Evolutionary conservation across 2,797 vertebrate genomes (phyloP).

Genomic region (Morus bassanus): DNA sequence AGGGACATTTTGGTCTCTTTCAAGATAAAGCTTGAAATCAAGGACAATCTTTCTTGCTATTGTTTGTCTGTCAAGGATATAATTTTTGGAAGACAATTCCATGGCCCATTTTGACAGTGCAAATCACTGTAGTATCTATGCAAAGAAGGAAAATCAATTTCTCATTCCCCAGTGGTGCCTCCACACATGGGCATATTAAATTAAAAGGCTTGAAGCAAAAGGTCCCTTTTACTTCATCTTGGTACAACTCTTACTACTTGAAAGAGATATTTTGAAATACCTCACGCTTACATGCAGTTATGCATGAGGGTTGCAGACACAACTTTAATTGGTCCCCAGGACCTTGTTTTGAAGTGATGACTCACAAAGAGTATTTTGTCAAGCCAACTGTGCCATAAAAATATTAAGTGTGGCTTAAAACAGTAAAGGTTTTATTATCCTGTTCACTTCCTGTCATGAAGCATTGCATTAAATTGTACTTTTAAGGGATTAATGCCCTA

Average conservation of each 20-base stretch:
- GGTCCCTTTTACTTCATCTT: background rate
- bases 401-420: conserved; percentile 75
- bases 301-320: conserved; percentile 44
- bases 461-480: conserved; percentile 74
- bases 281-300: conserved; percentile 5
- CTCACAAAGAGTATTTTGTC: conserved; percentile 76
- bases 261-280: conserved; percentile 48
- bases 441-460: conserved; percentile 76
- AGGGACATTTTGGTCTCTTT: background rate
- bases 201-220: conserved; percentile 11
- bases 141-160: conserved; percentile 46
- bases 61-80: background rate
- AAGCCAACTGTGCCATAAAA: conserved; percentile 73
- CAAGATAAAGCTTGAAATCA: background rate
- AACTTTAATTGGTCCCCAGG: conserved; percentile 69
- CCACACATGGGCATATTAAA: background rate
- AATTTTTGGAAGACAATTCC: conserved; percentile 2
- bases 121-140: background rate
- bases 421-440: conserved; percentile 76
- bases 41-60: background rate
- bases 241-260: conserved; percentile 16
- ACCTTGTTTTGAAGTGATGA: conserved; percentile 75
- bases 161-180: background rate
- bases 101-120: background rate
- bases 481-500: conserved; percentile 72